A percentile compares a stretch with the other conserved stretches of the same genome.
Conservation (phyloP, 2,113 vertebrate species). For the Oxygymnocypris stewartii region DNA sequence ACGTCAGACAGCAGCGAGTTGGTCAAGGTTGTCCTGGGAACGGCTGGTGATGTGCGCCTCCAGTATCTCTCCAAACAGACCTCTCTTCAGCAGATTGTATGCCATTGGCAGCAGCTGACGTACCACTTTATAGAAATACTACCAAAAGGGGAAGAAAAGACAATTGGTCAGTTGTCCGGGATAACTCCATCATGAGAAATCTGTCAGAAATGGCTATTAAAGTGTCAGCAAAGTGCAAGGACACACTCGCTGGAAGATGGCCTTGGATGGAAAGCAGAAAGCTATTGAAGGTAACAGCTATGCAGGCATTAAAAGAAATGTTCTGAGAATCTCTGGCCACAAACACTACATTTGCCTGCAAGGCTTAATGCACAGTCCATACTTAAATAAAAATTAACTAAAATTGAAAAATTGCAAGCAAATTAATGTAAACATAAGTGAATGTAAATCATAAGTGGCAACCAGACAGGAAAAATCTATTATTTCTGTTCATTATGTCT, state of each 20-base stretch:
- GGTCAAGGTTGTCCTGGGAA: slow-evolving; percentile 79
- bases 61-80: slow-evolving; percentile 88
- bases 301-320: background rate
- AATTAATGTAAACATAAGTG: background rate
- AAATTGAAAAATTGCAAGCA: too few species aligned
- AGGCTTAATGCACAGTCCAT: background rate
- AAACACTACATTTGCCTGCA: background rate
- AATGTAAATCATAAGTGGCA: background rate
- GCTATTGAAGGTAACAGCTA: background rate
- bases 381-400: background rate
- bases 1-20: slow-evolving; percentile 74
- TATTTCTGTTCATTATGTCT: background rate
- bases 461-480: background rate
- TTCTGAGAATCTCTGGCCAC: background rate
- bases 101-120: slow-evolving; percentile 91
- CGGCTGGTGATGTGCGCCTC: slow-evolving; percentile 84
- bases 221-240: background rate
- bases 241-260: background rate
- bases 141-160: background rate
- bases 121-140: slow-evolving; percentile 97
- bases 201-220: background rate
- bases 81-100: slow-evolving; percentile 88
- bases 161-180: background rate
- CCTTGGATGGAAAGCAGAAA: slow-evolving; percentile 8
- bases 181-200: background rate